These are phyloP conservation scores for Cryptomyrus ogoouensis DNA, from an alignment of 2,113 vertebrate species.

Conservation along the genomic window DNA sequence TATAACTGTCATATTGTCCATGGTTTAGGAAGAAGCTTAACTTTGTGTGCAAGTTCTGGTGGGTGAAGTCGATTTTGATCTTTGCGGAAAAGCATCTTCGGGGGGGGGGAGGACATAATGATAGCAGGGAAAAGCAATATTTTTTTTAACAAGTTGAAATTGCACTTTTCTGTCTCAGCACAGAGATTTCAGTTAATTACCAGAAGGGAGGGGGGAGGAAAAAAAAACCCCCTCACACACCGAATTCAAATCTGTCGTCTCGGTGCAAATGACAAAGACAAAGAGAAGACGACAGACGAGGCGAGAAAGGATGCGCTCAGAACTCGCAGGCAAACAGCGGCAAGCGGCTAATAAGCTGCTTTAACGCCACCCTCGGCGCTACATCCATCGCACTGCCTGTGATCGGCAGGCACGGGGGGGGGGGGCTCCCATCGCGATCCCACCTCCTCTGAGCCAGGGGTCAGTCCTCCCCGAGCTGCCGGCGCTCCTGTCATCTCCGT, in stretches of 20 bases:
- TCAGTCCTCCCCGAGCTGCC: slow-evolving; percentile 65
- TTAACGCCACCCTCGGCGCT: slow-evolving; percentile 53
- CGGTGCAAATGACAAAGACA: slow-evolving; percentile 64
- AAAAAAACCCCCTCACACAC: slow-evolving; percentile 47
- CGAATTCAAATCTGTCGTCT: slow-evolving; percentile 56
- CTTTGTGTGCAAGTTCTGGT: slow-evolving; percentile 45
- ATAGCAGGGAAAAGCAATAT: slow-evolving; percentile 38
- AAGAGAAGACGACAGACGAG: slow-evolving; percentile 64
- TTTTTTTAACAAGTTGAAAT: slow-evolving; percentile 56
- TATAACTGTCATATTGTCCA: slow-evolving; percentile 23
- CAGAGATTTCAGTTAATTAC: slow-evolving; percentile 68
- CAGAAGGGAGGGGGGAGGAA: slow-evolving; percentile 24
- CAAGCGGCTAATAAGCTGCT: slow-evolving; percentile 64
- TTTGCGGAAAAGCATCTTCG: slow-evolving; percentile 57
- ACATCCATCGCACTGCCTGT: slow-evolving; percentile 53
- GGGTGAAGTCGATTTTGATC: slow-evolving; percentile 58
- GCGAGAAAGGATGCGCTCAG: slow-evolving; percentile 45
- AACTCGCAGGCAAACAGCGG: slow-evolving; percentile 55
- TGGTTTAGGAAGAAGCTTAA: slow-evolving; percentile 41
- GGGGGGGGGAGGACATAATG: slow-evolving; percentile 42
- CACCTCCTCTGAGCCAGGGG: slow-evolving; percentile 58
- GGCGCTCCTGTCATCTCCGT: slow-evolving; percentile 55
- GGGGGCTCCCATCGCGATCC: slow-evolving; percentile 50
- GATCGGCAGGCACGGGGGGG: slow-evolving; percentile 58
- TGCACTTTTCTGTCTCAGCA: slow-evolving; percentile 55